Conservation (phyloP, 2,888 invertebrate genomes). For the Eubasilissa splendida region DNA sequence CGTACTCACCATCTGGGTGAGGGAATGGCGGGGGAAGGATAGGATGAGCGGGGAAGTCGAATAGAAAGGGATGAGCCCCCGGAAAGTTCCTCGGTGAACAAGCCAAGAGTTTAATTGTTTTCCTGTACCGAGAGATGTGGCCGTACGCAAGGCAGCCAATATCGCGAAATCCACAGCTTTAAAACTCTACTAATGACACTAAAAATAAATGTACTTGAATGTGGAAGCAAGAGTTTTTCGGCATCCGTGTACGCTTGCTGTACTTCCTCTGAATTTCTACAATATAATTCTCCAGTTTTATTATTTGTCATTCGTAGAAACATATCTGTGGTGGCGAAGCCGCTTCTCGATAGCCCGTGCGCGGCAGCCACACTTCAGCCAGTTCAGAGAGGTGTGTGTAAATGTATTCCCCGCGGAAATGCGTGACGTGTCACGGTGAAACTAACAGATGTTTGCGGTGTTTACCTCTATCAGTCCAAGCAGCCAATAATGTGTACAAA, state of each 20-base stretch:
- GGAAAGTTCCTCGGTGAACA: slow-evolving; percentile 66
- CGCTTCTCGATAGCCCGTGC: slow-evolving; percentile 2
- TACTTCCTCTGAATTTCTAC: slow-evolving; percentile 33
- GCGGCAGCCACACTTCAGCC: slow-evolving; percentile 22
- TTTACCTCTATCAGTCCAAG: slow-evolving; percentile 8
- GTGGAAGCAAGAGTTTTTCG: slow-evolving; percentile 20
- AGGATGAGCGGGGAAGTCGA: slow-evolving; percentile 63
- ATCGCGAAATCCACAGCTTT: slow-evolving; percentile 43
- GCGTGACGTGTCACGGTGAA: slow-evolving; percentile 44
- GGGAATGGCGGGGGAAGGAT: slow-evolving; percentile 36
- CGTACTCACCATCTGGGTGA: slow-evolving; percentile 7
- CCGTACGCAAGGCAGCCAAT: slow-evolving; percentile 52
- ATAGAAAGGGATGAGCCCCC: slow-evolving; percentile 61
- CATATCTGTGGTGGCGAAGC: slow-evolving; percentile 19
- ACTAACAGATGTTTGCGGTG: slow-evolving; percentile 44
- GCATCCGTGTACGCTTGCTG: slow-evolving; percentile 13
- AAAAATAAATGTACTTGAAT: slow-evolving; percentile 48
- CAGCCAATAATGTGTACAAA: not conserved
- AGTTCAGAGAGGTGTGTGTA: slow-evolving; percentile 42
- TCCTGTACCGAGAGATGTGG: slow-evolving; percentile 65
- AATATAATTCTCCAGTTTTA: slow-evolving; percentile 46
- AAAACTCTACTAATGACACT: slow-evolving; percentile 48
- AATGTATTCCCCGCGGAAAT: slow-evolving; percentile 49
- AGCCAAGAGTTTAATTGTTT: slow-evolving; percentile 72
- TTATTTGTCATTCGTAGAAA: slow-evolving; percentile 38